Evolutionary conservation across 1,140 invertebrate genomes (phyloP).

Genomic region (Drosophila orena): DNA sequence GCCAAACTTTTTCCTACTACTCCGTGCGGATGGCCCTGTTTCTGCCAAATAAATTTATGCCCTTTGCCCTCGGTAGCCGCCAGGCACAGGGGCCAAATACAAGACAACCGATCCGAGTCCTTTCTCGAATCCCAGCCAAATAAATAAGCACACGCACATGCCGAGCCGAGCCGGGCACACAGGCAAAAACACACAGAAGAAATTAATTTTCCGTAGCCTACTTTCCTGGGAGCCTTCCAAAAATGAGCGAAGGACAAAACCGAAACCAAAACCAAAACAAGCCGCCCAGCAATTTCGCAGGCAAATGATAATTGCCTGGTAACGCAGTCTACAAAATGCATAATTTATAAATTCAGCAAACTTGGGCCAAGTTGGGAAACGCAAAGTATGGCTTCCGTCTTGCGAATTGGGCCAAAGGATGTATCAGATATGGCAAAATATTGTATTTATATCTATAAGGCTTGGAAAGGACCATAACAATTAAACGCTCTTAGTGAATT

Average conservation of each 20-base stretch:
- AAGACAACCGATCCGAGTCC: constrained; percentile 36
- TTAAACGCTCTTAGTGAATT: too few species aligned
- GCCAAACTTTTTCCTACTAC: constrained; percentile 62
- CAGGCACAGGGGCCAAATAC: constrained; percentile 53
- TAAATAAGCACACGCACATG: constrained; percentile 63
- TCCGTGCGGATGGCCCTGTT: constrained; percentile 2
- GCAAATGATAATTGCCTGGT: constrained; percentile 80
- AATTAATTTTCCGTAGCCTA: constrained; percentile 69
- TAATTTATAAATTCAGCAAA: constrained; percentile 80
- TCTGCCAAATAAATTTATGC: constrained; percentile 84
- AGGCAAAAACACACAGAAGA: constrained; percentile 29
- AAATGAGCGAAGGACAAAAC: constrained; percentile 20
- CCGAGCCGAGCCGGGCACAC: constrained; percentile 11
- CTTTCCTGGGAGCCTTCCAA: constrained; percentile 38
- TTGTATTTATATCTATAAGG: too few species aligned
- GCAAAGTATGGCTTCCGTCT: constrained; percentile 22
- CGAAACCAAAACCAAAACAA: neutral
- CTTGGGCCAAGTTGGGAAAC: constrained; percentile 34
- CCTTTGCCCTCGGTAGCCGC: constrained; percentile 59
- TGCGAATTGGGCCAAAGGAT: constrained; percentile 19
- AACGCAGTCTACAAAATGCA: constrained; percentile 68
- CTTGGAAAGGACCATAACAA: too few species aligned
- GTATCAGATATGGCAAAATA: constrained; percentile 12
- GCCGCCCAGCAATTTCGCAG: constrained; percentile 34
- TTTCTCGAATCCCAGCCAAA: constrained; percentile 40